Conservation (phyloP, 2,797 vertebrate genomes). For the Oryzias sinensis region DNA sequence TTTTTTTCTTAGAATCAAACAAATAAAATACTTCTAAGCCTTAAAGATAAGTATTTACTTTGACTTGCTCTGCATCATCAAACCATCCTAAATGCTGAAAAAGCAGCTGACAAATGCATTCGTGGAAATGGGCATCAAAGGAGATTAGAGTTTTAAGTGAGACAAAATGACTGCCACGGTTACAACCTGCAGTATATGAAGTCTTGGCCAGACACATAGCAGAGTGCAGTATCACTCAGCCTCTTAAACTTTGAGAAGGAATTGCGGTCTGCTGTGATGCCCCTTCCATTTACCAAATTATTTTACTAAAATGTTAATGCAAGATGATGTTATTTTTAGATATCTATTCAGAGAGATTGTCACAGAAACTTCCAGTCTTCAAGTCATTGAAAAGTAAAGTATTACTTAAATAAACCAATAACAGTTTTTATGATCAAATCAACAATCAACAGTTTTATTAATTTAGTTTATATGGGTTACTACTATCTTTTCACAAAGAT, state of each 20-base stretch:
- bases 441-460: background rate
- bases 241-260: constrained; percentile 56
- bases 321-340: constrained; percentile 58
- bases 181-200: constrained; percentile 46
- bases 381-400: constrained; percentile 26
- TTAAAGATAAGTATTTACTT: background rate
- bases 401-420: background rate
- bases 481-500: background rate
- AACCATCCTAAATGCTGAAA: constrained; percentile 2
- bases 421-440: constrained; percentile 3
- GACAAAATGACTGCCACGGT: constrained; percentile 47
- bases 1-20: background rate
- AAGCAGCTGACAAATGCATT: constrained; percentile 17
- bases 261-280: constrained; percentile 48
- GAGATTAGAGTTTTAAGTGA: constrained; percentile 45
- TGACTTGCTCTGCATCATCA: constrained; percentile 5
- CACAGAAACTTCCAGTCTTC: constrained; percentile 65
- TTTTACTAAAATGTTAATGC: constrained; percentile 67
- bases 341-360: constrained; percentile 69
- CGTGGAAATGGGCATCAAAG: constrained; percentile 17
- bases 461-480: background rate
- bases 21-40: background rate
- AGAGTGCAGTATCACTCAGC: constrained; percentile 58
- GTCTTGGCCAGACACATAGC: constrained; percentile 61
- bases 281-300: constrained; percentile 65